Evolutionary conservation across 1,140 invertebrate genomes (phyloP).

Genomic region (Caenorhabditis tropicalis): DNA sequence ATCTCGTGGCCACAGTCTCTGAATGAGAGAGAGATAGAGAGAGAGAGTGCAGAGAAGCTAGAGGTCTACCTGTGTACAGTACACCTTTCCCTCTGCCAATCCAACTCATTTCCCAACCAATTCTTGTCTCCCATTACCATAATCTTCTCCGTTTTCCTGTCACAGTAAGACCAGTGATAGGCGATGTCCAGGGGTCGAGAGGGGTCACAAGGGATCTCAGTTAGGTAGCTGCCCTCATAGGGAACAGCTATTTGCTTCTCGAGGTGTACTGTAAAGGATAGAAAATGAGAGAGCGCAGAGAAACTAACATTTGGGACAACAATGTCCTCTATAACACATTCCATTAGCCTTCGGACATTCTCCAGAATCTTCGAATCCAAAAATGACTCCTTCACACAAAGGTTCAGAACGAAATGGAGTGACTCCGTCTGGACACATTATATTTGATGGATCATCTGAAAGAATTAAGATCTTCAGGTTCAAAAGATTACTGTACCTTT

Average conservation of each 20-base stretch:
- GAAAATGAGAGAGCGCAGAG: too few relatives aligned
- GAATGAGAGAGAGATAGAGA: neutral
- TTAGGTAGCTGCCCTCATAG: neutral
- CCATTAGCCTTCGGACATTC: neutral
- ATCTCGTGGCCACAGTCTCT: neutral
- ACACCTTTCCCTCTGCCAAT: neutral
- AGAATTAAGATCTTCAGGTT: too few relatives aligned
- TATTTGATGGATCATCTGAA: neutral
- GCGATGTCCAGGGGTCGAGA: neutral
- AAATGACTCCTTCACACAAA: neutral
- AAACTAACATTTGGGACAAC: neutral
- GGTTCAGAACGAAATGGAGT: neutral
- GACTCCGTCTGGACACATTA: neutral
- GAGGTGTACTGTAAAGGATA: neutral
- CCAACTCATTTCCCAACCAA: neutral
- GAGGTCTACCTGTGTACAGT: neutral
- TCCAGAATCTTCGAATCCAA: neutral
- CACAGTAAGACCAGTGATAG: neutral
- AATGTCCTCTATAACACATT: slow-evolving; percentile 1
- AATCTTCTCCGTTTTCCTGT: neutral
- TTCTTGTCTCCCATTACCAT: neutral
- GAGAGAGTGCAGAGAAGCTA: too few relatives aligned
- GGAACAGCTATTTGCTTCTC: neutral
- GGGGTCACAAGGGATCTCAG: neutral
- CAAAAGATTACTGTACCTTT: neutral